A percentile compares a stretch with the other conserved stretches of the same genome.
Conservation (phyloP, 1,140 invertebrate genomes). For the Aphaenogaster rudis region DNA sequence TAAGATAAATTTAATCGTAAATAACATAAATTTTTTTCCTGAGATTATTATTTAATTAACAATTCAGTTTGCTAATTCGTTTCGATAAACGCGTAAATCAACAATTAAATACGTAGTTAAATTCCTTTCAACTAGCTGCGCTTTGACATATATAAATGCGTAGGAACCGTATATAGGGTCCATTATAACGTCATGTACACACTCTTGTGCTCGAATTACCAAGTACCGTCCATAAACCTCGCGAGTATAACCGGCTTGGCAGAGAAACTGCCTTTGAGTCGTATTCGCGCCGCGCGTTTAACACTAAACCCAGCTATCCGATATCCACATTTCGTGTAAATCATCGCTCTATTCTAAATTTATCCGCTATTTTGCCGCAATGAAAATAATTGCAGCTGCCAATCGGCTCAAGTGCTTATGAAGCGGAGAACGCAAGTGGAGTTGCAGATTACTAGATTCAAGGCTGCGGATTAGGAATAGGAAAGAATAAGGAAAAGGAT, state of each 20-base stretch:
- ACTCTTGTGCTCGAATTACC: slow-evolving; percentile 54
- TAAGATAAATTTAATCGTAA: background rate
- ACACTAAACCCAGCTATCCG: slow-evolving; percentile 43
- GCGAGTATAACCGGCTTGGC: slow-evolving; percentile 48
- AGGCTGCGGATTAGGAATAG: background rate
- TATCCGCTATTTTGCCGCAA: slow-evolving; percentile 21
- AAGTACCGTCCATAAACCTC: slow-evolving; percentile 51
- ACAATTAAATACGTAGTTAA: slow-evolving; percentile 33
- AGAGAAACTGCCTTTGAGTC: slow-evolving; percentile 48
- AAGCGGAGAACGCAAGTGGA: background rate
- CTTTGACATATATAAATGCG: slow-evolving; percentile 8
- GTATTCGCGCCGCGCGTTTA: slow-evolving; percentile 11
- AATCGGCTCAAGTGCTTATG: background rate
- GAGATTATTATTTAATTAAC: background rate
- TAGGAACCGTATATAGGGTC: background rate
- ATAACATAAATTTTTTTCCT: background rate
- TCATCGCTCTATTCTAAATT: slow-evolving; percentile 49
- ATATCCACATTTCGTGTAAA: slow-evolving; percentile 40
- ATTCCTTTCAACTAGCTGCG: slow-evolving; percentile 31
- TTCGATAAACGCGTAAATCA: slow-evolving; percentile 20
- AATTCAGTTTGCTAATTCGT: background rate
- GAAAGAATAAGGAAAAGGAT: background rate
- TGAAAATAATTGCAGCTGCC: slow-evolving; percentile 34
- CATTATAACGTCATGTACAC: slow-evolving; percentile 29
- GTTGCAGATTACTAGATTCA: background rate